Conservation (phyloP, 2,797 vertebrate species). For the Garrulus glandarius region DNA sequence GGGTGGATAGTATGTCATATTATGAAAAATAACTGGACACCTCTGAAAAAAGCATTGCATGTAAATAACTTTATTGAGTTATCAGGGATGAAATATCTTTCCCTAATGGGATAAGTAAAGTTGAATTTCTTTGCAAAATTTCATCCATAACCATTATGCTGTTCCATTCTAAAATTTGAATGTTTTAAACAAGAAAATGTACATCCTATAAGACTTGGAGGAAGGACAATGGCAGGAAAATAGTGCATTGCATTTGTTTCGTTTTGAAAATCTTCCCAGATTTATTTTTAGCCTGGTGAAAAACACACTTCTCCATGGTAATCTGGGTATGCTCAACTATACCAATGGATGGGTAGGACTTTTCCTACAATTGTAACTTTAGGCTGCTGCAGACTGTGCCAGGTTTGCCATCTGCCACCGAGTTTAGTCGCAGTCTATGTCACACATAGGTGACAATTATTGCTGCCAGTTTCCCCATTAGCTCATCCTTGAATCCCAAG, state of each 20-base stretch:
- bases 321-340: not conserved
- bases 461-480: not conserved
- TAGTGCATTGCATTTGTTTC: rapidly evolving
- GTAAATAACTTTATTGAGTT: not conserved
- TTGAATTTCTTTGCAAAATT: not conserved
- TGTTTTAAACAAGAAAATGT: not conserved
- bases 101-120: not conserved
- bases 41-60: not conserved
- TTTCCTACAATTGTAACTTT: not conserved
- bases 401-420: not conserved
- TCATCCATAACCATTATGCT: not conserved
- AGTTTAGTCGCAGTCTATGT: not conserved
- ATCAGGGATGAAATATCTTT: not conserved
- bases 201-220: not conserved
- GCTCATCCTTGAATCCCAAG: not conserved
- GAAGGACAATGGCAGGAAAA: not conserved
- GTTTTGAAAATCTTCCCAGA: not conserved
- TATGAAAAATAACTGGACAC: not conserved
- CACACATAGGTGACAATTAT: not conserved
- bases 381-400: not conserved
- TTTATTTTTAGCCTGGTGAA: not conserved
- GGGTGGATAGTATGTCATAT: not conserved
- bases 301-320: not conserved
- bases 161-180: not conserved
- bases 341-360: not conserved